A percentile compares a stretch with the other conserved stretches of the same genome.
These are phyloP conservation scores for Garrulus glandarius DNA, from an alignment of 2,797 vertebrate species.

Conservation along the genomic window DNA sequence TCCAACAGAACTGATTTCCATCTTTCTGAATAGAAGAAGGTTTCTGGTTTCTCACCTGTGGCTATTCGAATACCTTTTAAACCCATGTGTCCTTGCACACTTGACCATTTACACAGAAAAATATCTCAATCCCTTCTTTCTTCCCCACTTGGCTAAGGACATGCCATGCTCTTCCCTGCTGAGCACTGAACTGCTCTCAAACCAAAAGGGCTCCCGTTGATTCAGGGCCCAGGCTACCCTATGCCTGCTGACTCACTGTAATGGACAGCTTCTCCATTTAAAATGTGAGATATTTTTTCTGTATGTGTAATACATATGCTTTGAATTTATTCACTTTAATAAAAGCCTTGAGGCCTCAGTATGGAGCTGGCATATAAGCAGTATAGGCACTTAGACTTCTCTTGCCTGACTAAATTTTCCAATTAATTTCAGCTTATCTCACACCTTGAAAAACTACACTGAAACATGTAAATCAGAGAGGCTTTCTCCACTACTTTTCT, in stretches of 20 bases:
- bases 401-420: not conserved
- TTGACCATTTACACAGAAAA: not conserved
- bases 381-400: not conserved
- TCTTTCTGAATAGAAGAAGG: not conserved
- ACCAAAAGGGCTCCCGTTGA: not conserved
- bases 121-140: not conserved
- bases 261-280: not conserved
- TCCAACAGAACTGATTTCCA: not conserved
- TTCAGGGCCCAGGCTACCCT: not conserved
- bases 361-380: not conserved
- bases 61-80: not conserved
- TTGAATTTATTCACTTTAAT: not conserved
- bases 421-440: not conserved
- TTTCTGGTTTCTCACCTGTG: not conserved
- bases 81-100: not conserved
- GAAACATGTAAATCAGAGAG: not conserved
- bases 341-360: not conserved
- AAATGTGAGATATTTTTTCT: not conserved
- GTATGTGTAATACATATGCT: not conserved
- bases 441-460: not conserved
- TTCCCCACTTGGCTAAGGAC: not conserved
- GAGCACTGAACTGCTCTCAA: not conserved
- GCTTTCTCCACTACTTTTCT: not conserved
- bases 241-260: not conserved
- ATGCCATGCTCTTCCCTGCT: accelerated